Percentiles rank a stretch among this genome's conserved stretches.
Conservation (phyloP, 2,797 vertebrate species). For the Sus cebifrons region DNA sequence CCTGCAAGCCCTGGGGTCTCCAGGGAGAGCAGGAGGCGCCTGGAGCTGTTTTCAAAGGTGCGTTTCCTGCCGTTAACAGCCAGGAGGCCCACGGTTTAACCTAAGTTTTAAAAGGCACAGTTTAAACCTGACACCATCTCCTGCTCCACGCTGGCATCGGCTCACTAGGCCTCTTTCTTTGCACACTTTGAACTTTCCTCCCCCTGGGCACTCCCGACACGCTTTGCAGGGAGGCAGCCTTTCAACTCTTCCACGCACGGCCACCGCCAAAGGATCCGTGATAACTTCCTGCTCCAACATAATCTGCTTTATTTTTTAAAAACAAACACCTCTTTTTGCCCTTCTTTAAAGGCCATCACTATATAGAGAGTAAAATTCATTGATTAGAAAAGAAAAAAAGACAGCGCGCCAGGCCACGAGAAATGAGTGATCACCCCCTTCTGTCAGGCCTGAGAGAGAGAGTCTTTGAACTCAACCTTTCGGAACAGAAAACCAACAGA, state of each 20-base stretch:
- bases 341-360: background rate
- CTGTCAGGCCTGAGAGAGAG: background rate
- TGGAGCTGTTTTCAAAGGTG: background rate
- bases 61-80: background rate
- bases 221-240: background rate
- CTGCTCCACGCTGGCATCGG: rapidly evolving
- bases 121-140: background rate
- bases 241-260: background rate
- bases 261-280: background rate
- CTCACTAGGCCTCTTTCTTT: background rate
- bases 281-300: background rate
- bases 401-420: background rate
- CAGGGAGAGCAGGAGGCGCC: background rate
- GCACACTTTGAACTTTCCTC: background rate
- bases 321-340: background rate
- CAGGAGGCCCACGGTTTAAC: background rate
- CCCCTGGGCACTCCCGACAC: rapidly evolving
- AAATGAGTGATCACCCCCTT: background rate
- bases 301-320: background rate
- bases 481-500: background rate
- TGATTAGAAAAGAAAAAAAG: background rate
- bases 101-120: background rate
- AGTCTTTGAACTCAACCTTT: background rate
- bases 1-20: background rate
- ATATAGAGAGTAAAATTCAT: no score